These are phyloP conservation scores for Spodoptera exigua DNA, from an alignment of 2,888 invertebrate genomes.

Conservation along the genomic window DNA sequence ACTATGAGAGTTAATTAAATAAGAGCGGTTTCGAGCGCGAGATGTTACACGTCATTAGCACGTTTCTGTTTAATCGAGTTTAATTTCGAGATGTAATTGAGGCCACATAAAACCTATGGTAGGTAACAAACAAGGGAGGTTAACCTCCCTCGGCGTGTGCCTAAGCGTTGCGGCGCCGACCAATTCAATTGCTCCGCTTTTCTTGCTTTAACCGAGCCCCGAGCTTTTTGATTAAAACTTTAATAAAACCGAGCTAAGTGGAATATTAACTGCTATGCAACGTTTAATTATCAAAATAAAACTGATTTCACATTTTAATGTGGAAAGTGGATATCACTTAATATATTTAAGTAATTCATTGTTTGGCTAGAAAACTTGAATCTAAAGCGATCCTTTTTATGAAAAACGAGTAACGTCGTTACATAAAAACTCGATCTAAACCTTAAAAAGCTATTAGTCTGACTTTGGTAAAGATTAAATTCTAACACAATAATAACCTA, in stretches of 20 bases:
- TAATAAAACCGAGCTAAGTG: constrained; percentile 61
- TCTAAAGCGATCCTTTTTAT: no score
- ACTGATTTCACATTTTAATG: constrained; percentile 35
- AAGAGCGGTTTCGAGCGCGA: constrained; percentile 21
- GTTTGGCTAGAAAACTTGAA: constrained; percentile 15
- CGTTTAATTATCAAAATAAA: constrained; percentile 56
- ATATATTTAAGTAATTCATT: constrained; percentile 19
- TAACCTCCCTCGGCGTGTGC: constrained; percentile 45
- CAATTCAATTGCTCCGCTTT: constrained; percentile 65
- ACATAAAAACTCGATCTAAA: no score
- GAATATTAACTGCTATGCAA: constrained; percentile 57
- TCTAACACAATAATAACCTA: constrained; percentile 7
- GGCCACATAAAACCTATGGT: constrained; percentile 47
- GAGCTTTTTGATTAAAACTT: constrained; percentile 67
- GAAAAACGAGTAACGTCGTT: no score
- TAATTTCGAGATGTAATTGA: constrained; percentile 54
- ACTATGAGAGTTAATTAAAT: constrained; percentile 43
- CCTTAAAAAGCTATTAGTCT: not conserved
- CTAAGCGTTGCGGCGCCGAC: constrained; percentile 52
- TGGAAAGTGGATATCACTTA: constrained; percentile 30
- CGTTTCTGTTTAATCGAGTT: constrained; percentile 40
- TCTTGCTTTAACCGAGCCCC: constrained; percentile 56
- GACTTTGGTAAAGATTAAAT: not conserved
- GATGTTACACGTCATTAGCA: constrained; percentile 42
- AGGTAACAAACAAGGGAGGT: constrained; percentile 51